Conservation (phyloP, 2,113 vertebrate genomes). For the Sialia sialis region DNA sequence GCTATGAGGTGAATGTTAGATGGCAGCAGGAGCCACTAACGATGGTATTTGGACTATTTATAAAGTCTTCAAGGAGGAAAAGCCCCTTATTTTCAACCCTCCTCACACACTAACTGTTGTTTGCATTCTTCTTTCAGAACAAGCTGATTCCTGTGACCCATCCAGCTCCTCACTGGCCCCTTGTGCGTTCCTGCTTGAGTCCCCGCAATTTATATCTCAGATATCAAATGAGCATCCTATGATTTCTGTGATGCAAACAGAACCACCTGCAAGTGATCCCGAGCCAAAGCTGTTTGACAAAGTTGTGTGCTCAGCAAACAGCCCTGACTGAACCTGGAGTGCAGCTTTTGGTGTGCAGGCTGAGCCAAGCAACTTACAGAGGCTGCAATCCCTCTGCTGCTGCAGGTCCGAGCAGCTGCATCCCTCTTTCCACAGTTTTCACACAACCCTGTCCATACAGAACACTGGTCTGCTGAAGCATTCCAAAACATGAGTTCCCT, state of each 20-base stretch:
- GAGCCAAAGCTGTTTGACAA: not conserved
- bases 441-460: not conserved
- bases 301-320: not conserved
- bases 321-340: not conserved
- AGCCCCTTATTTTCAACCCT: not conserved
- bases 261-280: not conserved
- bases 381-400: not conserved
- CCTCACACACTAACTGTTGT: not conserved
- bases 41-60: not conserved
- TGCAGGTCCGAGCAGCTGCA: not conserved
- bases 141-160: not conserved
- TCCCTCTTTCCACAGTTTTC: not conserved
- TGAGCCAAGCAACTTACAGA: accelerated
- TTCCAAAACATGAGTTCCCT: not conserved
- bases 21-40: not conserved
- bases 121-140: not conserved
- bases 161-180: not conserved
- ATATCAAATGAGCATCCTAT: not conserved
- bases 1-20: not conserved
- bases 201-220: not conserved
- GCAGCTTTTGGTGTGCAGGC: not conserved
- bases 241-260: not conserved
- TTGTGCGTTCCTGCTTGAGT: not conserved
- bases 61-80: not conserved
- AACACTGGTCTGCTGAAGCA: not conserved